Percentiles rank a stretch among this genome's conserved stretches.
phyloP scores from a whole-genome alignment of 2,888 invertebrate species.

The Leptarthrus brevirostris region DNA sequence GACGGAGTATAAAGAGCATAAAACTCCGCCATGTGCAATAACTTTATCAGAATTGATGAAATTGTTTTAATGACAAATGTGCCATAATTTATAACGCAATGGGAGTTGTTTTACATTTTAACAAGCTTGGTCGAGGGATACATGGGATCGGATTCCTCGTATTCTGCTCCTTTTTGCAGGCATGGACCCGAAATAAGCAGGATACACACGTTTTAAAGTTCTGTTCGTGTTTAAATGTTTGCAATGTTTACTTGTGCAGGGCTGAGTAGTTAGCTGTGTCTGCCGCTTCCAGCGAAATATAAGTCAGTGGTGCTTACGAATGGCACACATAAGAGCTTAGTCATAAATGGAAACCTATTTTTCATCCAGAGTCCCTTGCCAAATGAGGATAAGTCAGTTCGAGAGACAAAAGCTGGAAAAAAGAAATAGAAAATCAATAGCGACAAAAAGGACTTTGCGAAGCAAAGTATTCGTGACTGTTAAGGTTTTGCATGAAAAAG shows the following conservation, averaged over 20 bases:
- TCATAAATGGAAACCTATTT: constrained; percentile 44
- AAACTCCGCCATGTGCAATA: constrained; percentile 17
- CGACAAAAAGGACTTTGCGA: constrained; percentile 1
- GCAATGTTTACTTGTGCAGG: not conserved
- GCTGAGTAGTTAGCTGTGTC: not conserved
- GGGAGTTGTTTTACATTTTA: constrained; percentile 42
- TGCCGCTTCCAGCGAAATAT: not conserved
- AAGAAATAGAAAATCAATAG: constrained; percentile 18
- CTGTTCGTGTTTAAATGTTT: constrained; percentile 30
- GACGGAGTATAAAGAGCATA: no score
- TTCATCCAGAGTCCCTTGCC: not conserved
- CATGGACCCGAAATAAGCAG: not conserved
- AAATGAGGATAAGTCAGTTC: not conserved
- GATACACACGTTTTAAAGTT: not conserved
- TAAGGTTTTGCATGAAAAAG: not conserved
- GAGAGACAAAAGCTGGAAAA: not conserved
- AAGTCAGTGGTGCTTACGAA: constrained; percentile 21
- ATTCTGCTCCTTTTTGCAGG: not conserved
- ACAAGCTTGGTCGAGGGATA: constrained; percentile 7
- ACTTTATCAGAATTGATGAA: constrained; percentile 43
- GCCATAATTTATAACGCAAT: constrained; percentile 29
- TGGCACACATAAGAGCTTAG: constrained; percentile 3
- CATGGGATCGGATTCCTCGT: not conserved
- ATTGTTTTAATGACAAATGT: constrained; percentile 47
- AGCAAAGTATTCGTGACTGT: not conserved